Evolutionary conservation across 2,888 invertebrate species (phyloP).

Genomic region (Lepetodrilus schrolli): DNA sequence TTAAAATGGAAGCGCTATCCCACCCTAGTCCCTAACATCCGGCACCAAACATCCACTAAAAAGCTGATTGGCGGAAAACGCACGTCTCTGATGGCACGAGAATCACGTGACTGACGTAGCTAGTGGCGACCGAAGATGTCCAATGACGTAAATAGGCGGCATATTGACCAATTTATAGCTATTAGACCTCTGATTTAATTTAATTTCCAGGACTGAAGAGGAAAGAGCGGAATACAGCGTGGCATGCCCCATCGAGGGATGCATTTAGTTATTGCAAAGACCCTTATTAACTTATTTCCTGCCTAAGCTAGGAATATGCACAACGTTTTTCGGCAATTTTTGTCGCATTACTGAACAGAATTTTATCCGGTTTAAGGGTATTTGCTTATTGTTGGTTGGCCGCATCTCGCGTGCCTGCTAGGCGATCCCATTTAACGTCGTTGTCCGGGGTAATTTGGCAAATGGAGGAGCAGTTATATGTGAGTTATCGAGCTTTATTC

Average conservation of each 20-base stretch:
- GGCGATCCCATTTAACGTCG: not conserved
- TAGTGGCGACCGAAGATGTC: constrained; percentile 21
- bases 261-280: constrained; percentile 28
- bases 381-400: constrained; percentile 16
- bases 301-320: constrained; percentile 28
- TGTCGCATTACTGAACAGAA: constrained; percentile 37
- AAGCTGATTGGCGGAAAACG: constrained; percentile 19
- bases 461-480: not conserved
- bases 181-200: constrained; percentile 31
- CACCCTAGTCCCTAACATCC: constrained; percentile 12
- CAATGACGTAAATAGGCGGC: constrained; percentile 31
- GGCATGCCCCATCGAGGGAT: constrained; percentile 13
- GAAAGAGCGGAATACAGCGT: constrained; percentile 24
- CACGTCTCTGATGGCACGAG: not conserved
- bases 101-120: not conserved
- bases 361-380: constrained; percentile 30
- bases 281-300: constrained; percentile 33
- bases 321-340: constrained; percentile 47
- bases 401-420: not conserved
- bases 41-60: constrained; percentile 10
- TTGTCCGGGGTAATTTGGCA: constrained; percentile 18
- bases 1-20: constrained; percentile 21
- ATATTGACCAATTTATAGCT: constrained; percentile 33
- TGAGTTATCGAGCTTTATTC: no score
- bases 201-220: constrained; percentile 32